These are phyloP conservation scores for Meda fulgida DNA, from an alignment of 2,797 vertebrate species.

Conservation along the genomic window DNA sequence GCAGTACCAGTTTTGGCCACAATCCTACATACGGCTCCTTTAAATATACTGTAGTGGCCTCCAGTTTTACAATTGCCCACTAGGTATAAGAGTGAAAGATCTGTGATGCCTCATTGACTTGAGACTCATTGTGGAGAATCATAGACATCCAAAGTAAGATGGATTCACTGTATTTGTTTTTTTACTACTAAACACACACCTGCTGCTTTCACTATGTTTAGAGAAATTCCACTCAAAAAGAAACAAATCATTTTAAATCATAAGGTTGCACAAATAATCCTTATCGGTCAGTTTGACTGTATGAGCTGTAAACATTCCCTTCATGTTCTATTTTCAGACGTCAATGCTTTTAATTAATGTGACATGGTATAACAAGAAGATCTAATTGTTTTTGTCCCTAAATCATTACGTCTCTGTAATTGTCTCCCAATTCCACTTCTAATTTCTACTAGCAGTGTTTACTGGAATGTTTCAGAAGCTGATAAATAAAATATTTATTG, in stretches of 20 bases:
- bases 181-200: neutral
- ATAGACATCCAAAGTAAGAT: neutral
- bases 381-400: neutral
- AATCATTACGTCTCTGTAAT: neutral
- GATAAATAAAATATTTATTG: neutral
- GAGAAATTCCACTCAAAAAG: neutral
- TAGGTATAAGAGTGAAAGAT: neutral
- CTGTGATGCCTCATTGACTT: slow-evolving; percentile 1
- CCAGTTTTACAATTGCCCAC: neutral
- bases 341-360: neutral
- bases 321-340: neutral
- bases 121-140: neutral
- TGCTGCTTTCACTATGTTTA: neutral
- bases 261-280: neutral
- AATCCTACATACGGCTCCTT: no score
- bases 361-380: neutral
- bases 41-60: slow-evolving; percentile 1
- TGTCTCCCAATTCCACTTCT: neutral
- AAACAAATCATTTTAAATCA: neutral
- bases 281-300: neutral
- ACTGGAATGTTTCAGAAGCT: neutral
- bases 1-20: no score
- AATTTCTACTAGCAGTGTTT: neutral
- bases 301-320: neutral
- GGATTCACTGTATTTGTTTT: slow-evolving; percentile 17